Evolutionary conservation across 2,888 invertebrate genomes (phyloP), one percentile per base, ranked within the genome.

Genomic region (Drosophila setosimentum): DNA sequence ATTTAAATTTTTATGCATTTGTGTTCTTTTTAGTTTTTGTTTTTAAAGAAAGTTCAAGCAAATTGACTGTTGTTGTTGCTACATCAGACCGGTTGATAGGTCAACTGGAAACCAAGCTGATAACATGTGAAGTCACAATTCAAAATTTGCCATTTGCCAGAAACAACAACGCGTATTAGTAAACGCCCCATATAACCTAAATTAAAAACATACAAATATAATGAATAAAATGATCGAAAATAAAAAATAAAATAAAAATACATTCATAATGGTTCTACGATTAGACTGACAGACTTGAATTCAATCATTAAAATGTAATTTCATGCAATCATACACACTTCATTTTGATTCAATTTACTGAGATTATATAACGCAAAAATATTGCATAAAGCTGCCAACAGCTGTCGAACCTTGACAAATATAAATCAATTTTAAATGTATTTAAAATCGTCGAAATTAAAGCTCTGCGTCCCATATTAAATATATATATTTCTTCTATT

Each of bases 1-100:
- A 65, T 32, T 66, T 40, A 48, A 40, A 73, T 40, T 42, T 59
- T 64, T 53, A 64, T 69, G 48, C 74, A 74, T 66, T 63, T 76
- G 66, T 61, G 70, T n/a, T n/a, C n/a, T n/a, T n/a, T n/a, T n/a
- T n/a, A n/a, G n/a, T n/a, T n/a, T n/a, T n/a, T n/a, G 58, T 67
- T 58, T 70, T 74, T 71, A 67, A 67, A 67, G 71, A 61, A 68
- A 65, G 35, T 68, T 59, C 40, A 54, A 16, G 2, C 24, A n/a
- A n/a, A n/a, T 21, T 53, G 21, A 6, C 4, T 57, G 45, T 13
- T 53, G 51, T 4, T 68, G 30, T 30, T 42, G 35, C 48, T 50
- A 49, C 29, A 58, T 40, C 21, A 58, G 54, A 35, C 42, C 53
- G 60, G 37, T 21, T 30, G 50, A 51, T 27, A 69, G 64, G 35